These are phyloP conservation scores for Macrochelys suwanniensis DNA, from an alignment of 2,797 vertebrate species.

Conservation along the genomic window DNA sequence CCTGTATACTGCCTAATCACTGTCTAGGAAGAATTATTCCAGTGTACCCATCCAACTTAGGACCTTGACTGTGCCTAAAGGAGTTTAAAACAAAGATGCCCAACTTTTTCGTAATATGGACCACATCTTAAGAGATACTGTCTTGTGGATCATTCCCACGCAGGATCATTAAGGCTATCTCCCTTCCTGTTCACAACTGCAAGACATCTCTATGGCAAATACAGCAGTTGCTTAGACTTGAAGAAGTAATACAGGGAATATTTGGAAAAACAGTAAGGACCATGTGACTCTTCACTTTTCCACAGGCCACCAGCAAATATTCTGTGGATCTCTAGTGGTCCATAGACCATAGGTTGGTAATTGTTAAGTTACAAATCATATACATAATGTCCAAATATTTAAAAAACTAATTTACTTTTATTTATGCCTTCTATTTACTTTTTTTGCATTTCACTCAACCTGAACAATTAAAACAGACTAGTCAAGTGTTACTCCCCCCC, in stretches of 20 bases:
- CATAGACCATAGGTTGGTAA: background rate
- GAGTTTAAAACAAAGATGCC: background rate
- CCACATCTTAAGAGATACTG: too few species aligned
- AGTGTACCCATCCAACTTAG: background rate
- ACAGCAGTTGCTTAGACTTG: too few species aligned
- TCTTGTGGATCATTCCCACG: too few species aligned
- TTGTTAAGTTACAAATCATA: background rate
- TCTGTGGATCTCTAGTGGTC: background rate
- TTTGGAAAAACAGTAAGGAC: background rate
- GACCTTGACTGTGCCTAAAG: background rate
- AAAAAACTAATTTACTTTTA: background rate
- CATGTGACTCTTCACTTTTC: background rate
- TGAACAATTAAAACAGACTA: background rate
- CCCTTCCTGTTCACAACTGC: too few species aligned
- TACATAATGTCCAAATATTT: background rate
- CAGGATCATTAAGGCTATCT: too few species aligned
- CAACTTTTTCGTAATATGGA: background rate
- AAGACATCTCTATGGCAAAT: too few species aligned
- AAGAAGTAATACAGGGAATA: background rate
- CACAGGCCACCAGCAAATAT: background rate
- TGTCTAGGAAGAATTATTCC: background rate
- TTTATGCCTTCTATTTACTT: background rate
- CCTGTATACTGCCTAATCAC: background rate
- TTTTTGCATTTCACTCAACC: background rate
- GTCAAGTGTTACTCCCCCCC: background rate